Evolutionary conservation across 2,797 vertebrate species (phyloP), one percentile per base, ranked within the genome.

Genomic region (Melanotaenia nigrans): DNA sequence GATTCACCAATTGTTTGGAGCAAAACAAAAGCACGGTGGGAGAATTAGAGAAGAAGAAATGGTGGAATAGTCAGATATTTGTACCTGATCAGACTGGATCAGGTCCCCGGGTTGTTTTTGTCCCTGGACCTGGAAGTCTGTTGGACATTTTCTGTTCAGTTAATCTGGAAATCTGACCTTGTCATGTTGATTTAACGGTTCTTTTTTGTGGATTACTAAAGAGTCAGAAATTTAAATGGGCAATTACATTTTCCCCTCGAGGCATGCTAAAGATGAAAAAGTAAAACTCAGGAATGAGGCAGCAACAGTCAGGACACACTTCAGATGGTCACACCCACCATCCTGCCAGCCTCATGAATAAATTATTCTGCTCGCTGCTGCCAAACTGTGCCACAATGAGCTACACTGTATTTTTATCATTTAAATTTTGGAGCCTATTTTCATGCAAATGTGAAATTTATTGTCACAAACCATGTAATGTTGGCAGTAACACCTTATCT

Each of bases 381-480:
- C 84, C 83, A 81, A 82, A 77, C 62, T 35, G 49, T 11, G 75
- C 78, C 38, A 83, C 80, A 85, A 74, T 65, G 67, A 81, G 77
- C 81, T 7, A 10, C 35, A 70, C 82, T 87, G 83, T 72, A 76
- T 79, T 89, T 87, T 79, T 79, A 54, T 84, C 77, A 81, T 85
- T 86, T 76, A 73, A 78, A 70, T 67, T 83, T 73, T 75, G 1
- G 70, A 77, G 73, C 81, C 79, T 78, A 81, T 89, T 89, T 82
- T 87, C 71, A 86, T 87, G 83, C 76, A 89, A 90, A 92, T 85
- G 76, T 65, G 16, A 82, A 84, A 89, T 89, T 87, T 85, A 90
- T 67, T 81, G 89, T 86, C 82, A 81, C 81, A 91, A 88, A 91
- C 59, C 68, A 49, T 67, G 78, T 71, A 89, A 85, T 72, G 75